A percentile compares a stretch with the other conserved stretches of the same genome.
phyloP scores from a whole-genome alignment of 2,888 invertebrate species.

The Dascillus cervinus region DNA sequence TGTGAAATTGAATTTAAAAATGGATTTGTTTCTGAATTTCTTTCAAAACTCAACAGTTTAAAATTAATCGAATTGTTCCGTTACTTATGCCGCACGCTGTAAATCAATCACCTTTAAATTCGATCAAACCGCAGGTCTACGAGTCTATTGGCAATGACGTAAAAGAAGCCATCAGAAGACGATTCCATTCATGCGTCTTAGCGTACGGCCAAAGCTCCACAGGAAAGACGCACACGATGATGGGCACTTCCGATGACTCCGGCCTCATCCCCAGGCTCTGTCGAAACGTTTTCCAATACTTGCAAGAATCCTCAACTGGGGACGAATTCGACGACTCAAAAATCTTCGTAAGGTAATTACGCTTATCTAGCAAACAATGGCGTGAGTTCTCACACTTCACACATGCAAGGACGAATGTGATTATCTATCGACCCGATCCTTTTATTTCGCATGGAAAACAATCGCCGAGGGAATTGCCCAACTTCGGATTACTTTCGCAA shows the following conservation, averaged over 20 bases:
- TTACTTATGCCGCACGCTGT: too few relatives aligned
- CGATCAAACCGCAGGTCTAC: constrained; percentile 63
- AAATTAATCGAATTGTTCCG: too few relatives aligned
- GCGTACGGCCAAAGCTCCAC: constrained; percentile 72
- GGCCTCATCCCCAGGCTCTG: constrained; percentile 52
- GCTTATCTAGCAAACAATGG: too few relatives aligned
- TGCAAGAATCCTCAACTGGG: constrained; percentile 34
- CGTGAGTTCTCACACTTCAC: constrained; percentile 6
- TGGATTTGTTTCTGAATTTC: too few relatives aligned
- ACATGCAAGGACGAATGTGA: constrained; percentile 6
- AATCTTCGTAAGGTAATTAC: constrained; percentile 22
- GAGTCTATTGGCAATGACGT: constrained; percentile 58
- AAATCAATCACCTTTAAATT: too few relatives aligned
- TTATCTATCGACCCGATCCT: constrained; percentile 4
- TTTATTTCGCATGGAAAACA: too few relatives aligned
- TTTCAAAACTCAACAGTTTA: too few relatives aligned
- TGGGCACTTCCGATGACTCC: constrained; percentile 53
- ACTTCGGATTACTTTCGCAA: too few relatives aligned
- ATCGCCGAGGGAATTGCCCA: too few relatives aligned
- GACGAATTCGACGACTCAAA: constrained; percentile 29
- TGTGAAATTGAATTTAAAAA: too few relatives aligned
- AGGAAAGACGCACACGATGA: constrained; percentile 73
- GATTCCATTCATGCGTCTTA: constrained; percentile 61
- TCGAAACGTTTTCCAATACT: constrained; percentile 43
- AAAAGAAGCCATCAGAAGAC: constrained; percentile 52